Percentiles rank a stretch among this genome's conserved stretches.
Evolutionary conservation across 1,140 invertebrate species (phyloP).

Genomic region (Phocides pigmalion): DNA sequence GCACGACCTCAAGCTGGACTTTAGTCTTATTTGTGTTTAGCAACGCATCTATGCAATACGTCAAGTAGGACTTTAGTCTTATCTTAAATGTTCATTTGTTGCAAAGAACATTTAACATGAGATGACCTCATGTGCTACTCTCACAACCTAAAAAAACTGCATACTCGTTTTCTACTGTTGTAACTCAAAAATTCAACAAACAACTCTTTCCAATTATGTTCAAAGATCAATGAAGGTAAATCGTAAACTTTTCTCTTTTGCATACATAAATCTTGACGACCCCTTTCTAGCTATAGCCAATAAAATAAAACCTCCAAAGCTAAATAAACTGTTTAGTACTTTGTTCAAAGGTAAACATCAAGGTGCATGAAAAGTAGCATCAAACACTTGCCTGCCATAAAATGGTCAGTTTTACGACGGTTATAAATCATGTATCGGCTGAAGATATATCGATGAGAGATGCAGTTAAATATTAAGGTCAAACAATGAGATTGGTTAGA

Average conservation of each 20-base stretch:
- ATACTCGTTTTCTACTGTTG: no score
- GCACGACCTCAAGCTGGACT: no score
- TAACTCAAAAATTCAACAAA: neutral
- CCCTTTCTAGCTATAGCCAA: slow-evolving; percentile 31
- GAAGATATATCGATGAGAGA: slow-evolving; percentile 31
- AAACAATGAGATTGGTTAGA: slow-evolving; percentile 31
- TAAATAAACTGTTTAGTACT: slow-evolving; percentile 52
- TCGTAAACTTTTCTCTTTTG: slow-evolving; percentile 23
- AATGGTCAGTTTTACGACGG: slow-evolving; percentile 58
- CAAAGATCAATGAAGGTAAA: slow-evolving; percentile 24
- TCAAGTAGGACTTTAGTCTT: no score
- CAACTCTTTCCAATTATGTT: slow-evolving; percentile 16
- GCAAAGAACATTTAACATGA: no score
- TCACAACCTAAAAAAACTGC: no score
- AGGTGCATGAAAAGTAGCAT: slow-evolving; percentile 54
- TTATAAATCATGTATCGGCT: slow-evolving; percentile 62
- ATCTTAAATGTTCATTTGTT: no score
- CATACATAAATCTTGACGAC: slow-evolving; percentile 31
- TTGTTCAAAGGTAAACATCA: slow-evolving; percentile 54
- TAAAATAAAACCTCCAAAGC: slow-evolving; percentile 48
- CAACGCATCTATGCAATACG: no score
- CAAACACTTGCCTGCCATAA: slow-evolving; percentile 56
- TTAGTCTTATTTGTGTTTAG: no score
- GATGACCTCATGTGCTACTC: no score
- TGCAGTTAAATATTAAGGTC: slow-evolving; percentile 15